These are phyloP conservation scores for Ciconia stormi DNA, from an alignment of 2,113 vertebrate genomes.

Conservation along the genomic window DNA sequence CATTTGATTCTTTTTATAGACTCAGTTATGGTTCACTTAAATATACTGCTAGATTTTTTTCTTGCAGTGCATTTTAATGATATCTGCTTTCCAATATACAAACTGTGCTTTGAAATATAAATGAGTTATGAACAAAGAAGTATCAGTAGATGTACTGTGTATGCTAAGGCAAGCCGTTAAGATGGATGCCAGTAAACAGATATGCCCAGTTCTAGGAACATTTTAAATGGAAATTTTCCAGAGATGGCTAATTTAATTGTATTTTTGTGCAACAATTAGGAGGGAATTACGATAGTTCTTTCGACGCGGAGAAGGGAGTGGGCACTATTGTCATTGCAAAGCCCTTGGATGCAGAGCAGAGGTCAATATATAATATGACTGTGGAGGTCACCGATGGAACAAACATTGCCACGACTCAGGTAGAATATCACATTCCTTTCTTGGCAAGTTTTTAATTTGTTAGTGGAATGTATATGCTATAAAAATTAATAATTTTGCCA, in stretches of 20 bases:
- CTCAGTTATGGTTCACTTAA: constrained; percentile 24
- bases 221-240: background rate
- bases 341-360: constrained; percentile 91
- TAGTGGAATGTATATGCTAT: constrained; percentile 24
- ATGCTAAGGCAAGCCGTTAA: constrained; percentile 18
- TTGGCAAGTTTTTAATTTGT: constrained; percentile 31
- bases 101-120: constrained; percentile 66
- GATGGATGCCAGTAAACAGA: constrained; percentile 20
- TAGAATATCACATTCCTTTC: constrained; percentile 65
- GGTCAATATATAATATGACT: constrained; percentile 92
- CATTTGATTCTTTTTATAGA: constrained; percentile 45
- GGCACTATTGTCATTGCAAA: constrained; percentile 96
- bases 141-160: background rate
- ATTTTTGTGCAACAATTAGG: constrained; percentile 81
- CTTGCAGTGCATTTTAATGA: constrained; percentile 48
- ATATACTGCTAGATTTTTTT: constrained; percentile 36
- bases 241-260: constrained; percentile 70
- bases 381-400: constrained; percentile 94
- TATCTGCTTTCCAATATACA: constrained; percentile 54
- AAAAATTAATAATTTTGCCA: constrained; percentile 15
- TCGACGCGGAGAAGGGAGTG: constrained; percentile 89
- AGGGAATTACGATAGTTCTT: constrained; percentile 91
- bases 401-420: constrained; percentile 87
- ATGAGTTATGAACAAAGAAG: constrained; percentile 57
- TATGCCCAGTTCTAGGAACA: background rate